Evolutionary conservation across 2,797 vertebrate genomes (phyloP), one percentile per base, ranked within the genome.

Genomic region (Taenioides sp.): DNA sequence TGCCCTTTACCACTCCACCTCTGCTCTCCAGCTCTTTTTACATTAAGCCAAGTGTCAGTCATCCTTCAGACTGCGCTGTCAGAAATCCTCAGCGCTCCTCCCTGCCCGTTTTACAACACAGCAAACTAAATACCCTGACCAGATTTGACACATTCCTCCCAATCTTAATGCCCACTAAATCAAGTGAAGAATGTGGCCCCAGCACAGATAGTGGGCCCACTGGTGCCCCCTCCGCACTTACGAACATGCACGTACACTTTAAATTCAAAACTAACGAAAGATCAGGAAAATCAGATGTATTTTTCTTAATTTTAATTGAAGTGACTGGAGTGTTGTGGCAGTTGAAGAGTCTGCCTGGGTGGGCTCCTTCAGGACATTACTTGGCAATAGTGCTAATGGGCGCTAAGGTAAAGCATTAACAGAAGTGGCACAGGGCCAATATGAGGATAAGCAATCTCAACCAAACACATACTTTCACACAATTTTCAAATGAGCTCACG

Each of bases 121-220:
- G 74, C 28, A 64, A 79, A 80, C 81, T 81, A 90, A 92, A 63
- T 63, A 89, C 84, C 86, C 80, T 80, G 73, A 28, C 4, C 84
- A 79, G 88, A 89, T 90, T 88, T 90, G 91, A 94, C 90, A 91
- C 91, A 93, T 93, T 94, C 92, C 90, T 92, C 84, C 83, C 91
- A 87, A 91, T 90, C 90, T 92, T 93, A 93, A 88, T 88, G 80
- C 80, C 79, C 63, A 85, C 85, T 93, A 94, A 94, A 93, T 94
- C 90, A 92, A 93, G 84, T 85, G 4, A 91, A 90, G 93, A 93
- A 94, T 94, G 92, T 69, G 72, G 82, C 83, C 77, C 76, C 75
- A 70, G 81, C 86, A 20, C 80, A 67, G 57, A 87, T 74, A 79
- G 75, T 61, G 73, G 80, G 76, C 88, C 77, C 74, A 82, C 72